These are phyloP conservation scores for mouse (Mus musculus) DNA, from an alignment of 2,113 vertebrate species.

Conservation along the genomic window GRCm39 chr9:40105501-40106000, in stretches of 20 bases:
- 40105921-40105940: neutral
- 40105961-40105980: neutral
- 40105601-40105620: neutral
- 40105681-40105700: neutral
- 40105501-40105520: neutral
- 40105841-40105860: neutral
- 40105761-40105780: neutral
- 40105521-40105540: neutral
- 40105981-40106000: neutral
- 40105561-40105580: neutral
- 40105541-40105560: neutral
- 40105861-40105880: neutral
- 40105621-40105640: neutral
- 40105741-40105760: neutral
- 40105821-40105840: neutral
- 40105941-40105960: neutral
- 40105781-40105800: neutral
- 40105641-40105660: conserved; percentile 9
- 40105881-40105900: neutral
- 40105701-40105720: conserved; percentile 13
- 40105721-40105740: neutral
- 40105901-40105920: neutral
- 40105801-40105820: neutral
- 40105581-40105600: neutral
- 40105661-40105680: neutral